Conservation (phyloP, 2,888 invertebrate species). For the Netelia fuscicornis region DNA sequence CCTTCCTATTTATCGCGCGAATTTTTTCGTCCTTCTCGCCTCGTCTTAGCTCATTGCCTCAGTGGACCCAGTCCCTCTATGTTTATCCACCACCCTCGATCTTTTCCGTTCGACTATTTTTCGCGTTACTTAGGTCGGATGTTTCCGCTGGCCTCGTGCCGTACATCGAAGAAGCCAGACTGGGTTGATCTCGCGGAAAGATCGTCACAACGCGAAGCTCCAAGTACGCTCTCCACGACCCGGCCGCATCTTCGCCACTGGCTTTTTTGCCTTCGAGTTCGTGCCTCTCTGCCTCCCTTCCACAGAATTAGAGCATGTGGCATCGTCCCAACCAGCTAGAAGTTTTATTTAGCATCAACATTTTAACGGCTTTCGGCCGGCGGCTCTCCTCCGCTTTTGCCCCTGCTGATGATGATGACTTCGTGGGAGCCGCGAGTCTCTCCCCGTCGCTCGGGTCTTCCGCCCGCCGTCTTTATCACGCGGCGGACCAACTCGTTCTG, state of each 20-base stretch:
- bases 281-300: conserved; percentile 70
- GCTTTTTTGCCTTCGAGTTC: conserved; percentile 63
- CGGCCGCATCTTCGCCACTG: conserved; percentile 64
- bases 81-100: neutral
- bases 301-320: conserved; percentile 84
- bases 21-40: conserved; percentile 10
- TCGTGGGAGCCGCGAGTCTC: conserved; percentile 43
- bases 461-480: conserved; percentile 59
- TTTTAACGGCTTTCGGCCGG: conserved; percentile 73
- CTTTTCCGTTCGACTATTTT: conserved; percentile 1
- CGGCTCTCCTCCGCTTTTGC: conserved; percentile 35
- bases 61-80: neutral
- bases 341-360: conserved; percentile 84
- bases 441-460: neutral
- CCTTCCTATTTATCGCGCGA: conserved; percentile 1
- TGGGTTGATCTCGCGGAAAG: conserved; percentile 46
- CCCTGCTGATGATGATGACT: conserved; percentile 35
- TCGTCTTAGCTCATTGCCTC: neutral
- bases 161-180: conserved; percentile 39
- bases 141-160: conserved; percentile 20
- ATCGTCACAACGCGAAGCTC: conserved; percentile 23
- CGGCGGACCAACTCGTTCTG: conserved; percentile 58
- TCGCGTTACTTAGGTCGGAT: conserved; percentile 36
- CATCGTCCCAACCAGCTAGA: conserved; percentile 82
- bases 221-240: conserved; percentile 54